These are phyloP conservation scores for Lepidocyrtoides sp. DNA, from an alignment of 2,888 invertebrate genomes.

Conservation along the genomic window DNA sequence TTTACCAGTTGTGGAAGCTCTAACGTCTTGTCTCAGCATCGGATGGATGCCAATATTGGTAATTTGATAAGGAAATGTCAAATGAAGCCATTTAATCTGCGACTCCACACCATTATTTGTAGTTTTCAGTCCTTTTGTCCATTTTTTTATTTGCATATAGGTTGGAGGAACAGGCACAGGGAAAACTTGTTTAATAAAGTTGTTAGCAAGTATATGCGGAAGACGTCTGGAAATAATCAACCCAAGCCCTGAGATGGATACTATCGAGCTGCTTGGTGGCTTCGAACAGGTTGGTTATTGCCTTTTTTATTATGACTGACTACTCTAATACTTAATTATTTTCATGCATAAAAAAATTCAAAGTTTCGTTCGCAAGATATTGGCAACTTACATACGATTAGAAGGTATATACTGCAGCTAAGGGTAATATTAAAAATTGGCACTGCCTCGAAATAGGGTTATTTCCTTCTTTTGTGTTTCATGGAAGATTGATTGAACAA, in stretches of 20 bases:
- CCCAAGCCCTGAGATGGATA: conserved; percentile 97
- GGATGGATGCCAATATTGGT: conserved; percentile 97
- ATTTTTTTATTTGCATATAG: conserved; percentile 87
- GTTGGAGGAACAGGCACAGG: conserved; percentile 93
- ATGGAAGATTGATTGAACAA: too few species aligned
- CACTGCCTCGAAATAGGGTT: too few species aligned
- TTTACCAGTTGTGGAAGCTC: conserved; percentile 90
- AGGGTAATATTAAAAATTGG: too few species aligned
- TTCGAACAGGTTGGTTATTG: conserved; percentile 95
- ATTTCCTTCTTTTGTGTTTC: too few species aligned
- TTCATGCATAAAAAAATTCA: not conserved
- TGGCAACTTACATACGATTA: too few species aligned
- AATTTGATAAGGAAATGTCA: conserved; percentile 67
- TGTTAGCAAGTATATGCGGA: conserved; percentile 92
- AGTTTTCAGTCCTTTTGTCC: too few species aligned
- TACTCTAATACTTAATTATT: not conserved
- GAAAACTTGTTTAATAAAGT: conserved; percentile 93
- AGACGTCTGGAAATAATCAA: too few species aligned
- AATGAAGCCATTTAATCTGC: conserved; percentile 38
- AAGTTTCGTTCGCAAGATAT: not conserved
- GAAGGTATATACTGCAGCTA: too few species aligned
- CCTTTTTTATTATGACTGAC: not conserved
- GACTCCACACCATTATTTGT: too few species aligned
- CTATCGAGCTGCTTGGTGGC: conserved; percentile 97
- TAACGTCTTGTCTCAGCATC: conserved; percentile 95